Percentiles rank a stretch among this genome's conserved stretches.
Conservation (phyloP, 2,888 invertebrate species). For the Zhuqinia jingwanae region DNA sequence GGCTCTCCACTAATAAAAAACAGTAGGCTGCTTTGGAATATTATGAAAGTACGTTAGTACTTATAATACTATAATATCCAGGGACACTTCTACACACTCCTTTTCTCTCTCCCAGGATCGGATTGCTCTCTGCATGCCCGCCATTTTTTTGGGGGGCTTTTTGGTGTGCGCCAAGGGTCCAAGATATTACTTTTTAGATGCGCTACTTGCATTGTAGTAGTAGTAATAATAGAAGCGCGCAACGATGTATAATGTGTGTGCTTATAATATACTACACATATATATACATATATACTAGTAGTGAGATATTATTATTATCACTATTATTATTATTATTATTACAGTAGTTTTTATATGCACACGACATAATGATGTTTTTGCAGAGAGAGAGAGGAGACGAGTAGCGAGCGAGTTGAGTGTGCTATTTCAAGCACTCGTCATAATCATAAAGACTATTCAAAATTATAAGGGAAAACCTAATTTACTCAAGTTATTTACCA, state of each 20-base stretch:
- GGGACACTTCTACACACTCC: conserved; percentile 11
- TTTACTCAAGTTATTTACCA: conserved; percentile 72
- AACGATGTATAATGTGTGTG: background rate
- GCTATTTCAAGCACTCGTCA: conserved; percentile 65
- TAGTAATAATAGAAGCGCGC: conserved; percentile 15
- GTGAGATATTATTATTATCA: too few species aligned
- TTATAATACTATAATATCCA: conserved; percentile 6
- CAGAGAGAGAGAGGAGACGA: too few species aligned
- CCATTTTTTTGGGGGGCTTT: background rate
- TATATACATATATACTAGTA: too few species aligned
- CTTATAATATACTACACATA: background rate
- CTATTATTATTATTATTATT: conserved; percentile 2
- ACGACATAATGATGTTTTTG: conserved; percentile 50
- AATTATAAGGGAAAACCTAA: conserved; percentile 73
- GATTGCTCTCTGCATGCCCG: conserved; percentile 9
- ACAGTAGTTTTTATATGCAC: conserved; percentile 31
- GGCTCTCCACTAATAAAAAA: conserved; percentile 22
- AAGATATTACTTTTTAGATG: conserved; percentile 38
- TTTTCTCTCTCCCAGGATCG: background rate
- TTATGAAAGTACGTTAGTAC: conserved; percentile 25
- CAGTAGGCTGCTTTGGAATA: conserved; percentile 47
- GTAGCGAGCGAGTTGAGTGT: conserved; percentile 34
- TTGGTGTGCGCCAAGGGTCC: background rate
- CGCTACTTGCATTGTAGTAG: conserved; percentile 33
- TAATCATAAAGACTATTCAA: conserved; percentile 73